Base-by-base conservation (phyloP, 2,888 invertebrate species). In the Villa cingulata region DNA sequence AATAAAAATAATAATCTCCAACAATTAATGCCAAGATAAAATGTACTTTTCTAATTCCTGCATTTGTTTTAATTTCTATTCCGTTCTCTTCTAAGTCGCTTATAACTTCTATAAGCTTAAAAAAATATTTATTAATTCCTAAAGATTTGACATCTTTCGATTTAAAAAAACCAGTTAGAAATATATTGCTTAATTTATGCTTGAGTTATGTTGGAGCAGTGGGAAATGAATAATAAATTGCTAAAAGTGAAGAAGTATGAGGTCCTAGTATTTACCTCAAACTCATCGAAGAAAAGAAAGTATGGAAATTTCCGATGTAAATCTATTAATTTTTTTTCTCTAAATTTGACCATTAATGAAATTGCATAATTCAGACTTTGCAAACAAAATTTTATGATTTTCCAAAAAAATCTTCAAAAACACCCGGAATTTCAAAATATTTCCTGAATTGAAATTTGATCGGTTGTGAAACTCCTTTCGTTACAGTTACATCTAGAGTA, bases 131-230 rank as follows among this genome's bases (percentile, higher is more conserved):
- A n/a, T n/a, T n/a, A n/a, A 48, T 50, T 16, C 50, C 47, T 17
- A 44, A 47, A 12, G 20, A 29, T 40, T 44, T 50, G 6, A 50
- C 18, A 18, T 47, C 44, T 23, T 38, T 17, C 2, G 41, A 29
- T 49, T 49, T 45, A 41, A 49, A 45, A 14, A 49, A 45, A 6
- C n/a, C 41, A 16, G 45, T 45, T 36, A 45, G 15, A 40, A 49
- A 44, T 29, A 40, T 41, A 29, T 45, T 45, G 16, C 37, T 16
- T 15, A 41, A 23, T 45, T 41, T 45, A 37, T 23, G 27, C 19
- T 20, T 36, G 12, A 45, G 15, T 16, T 17, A 20, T 41, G 19
- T n/a, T 37, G 45, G 49, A 41, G 41, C 37, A 36, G 49, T 49
- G 16, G 49, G 49, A 16, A 49, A 45, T 16, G 41, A 45, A 19